Percentiles rank a stretch among this genome's conserved stretches.
These are phyloP conservation scores for Cyclopterus lumpus DNA, from an alignment of 2,797 vertebrate genomes.

Conservation along the genomic window DNA sequence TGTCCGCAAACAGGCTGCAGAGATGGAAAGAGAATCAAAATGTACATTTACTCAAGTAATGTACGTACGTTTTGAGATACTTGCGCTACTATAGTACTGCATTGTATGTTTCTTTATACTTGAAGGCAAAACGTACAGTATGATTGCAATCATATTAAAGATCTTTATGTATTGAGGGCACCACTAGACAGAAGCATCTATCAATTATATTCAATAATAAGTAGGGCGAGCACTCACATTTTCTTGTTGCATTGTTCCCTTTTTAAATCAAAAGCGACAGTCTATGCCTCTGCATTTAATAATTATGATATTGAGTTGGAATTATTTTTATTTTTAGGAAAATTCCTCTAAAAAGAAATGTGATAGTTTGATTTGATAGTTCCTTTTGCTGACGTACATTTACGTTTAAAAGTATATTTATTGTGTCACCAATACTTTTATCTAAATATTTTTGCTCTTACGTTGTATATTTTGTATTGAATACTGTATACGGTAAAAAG, in stretches of 20 bases:
- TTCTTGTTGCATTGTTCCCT: neutral
- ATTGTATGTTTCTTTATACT: neutral
- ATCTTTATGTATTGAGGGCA: neutral
- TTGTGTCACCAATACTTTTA: neutral
- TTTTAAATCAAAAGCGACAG: neutral
- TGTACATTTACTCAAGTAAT: no score
- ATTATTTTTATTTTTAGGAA: no score
- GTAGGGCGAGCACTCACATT: neutral
- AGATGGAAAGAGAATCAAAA: neutral
- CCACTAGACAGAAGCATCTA: neutral
- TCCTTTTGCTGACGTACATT: neutral
- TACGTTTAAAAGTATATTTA: neutral
- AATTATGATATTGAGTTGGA: neutral
- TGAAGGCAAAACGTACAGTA: no score
- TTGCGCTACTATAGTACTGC: no score
- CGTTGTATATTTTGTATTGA: neutral
- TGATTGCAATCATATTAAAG: neutral
- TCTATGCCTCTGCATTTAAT: neutral
- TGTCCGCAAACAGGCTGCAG: neutral
- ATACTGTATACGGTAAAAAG: neutral
- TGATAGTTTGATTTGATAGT: neutral
- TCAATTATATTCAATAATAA: neutral
- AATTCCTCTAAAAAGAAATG: no score
- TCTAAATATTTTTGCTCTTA: neutral
- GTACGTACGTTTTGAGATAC: neutral